Evolutionary conservation across 1,140 invertebrate genomes (phyloP).

Genomic region (Chelonus insularis): DNA sequence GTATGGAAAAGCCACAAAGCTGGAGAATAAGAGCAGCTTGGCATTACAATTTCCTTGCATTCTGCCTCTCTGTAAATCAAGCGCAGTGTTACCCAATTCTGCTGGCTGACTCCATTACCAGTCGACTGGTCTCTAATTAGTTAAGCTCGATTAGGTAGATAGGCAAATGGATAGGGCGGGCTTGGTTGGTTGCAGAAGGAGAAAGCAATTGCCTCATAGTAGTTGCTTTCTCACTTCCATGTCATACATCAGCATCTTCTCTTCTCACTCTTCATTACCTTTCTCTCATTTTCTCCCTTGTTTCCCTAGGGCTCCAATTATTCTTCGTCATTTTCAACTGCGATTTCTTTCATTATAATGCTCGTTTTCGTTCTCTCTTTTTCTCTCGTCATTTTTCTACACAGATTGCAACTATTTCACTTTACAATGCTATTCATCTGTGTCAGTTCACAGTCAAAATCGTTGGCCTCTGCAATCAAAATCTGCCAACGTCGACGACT

Average conservation of each 20-base stretch:
- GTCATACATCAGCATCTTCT: conserved; percentile 1
- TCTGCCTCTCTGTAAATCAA: conserved; percentile 46
- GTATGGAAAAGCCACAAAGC: neutral
- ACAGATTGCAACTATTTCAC: no score
- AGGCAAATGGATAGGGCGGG: neutral
- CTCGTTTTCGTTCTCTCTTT: neutral
- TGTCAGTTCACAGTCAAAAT: neutral
- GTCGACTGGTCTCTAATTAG: conserved; percentile 54
- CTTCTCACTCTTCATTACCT: neutral
- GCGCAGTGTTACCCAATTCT: conserved; percentile 47
- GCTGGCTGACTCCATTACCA: conserved; percentile 50
- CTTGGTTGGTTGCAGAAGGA: conserved; percentile 2
- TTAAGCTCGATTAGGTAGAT: conserved; percentile 51
- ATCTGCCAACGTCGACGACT: neutral
- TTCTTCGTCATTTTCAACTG: conserved; percentile 12
- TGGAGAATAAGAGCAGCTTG: conserved; percentile 30
- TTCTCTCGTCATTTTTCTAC: neutral
- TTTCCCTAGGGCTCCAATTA: conserved; percentile 9
- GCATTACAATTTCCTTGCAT: conserved; percentile 36
- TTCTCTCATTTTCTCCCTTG: conserved; percentile 3
- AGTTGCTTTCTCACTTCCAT: neutral
- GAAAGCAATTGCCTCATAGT: neutral
- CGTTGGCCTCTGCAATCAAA: neutral
- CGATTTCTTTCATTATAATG: conserved; percentile 13
- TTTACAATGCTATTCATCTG: no score